These are phyloP conservation scores for Alligator mississippiensis DNA, from an alignment of 2,113 vertebrate species.

Conservation along the genomic window DNA sequence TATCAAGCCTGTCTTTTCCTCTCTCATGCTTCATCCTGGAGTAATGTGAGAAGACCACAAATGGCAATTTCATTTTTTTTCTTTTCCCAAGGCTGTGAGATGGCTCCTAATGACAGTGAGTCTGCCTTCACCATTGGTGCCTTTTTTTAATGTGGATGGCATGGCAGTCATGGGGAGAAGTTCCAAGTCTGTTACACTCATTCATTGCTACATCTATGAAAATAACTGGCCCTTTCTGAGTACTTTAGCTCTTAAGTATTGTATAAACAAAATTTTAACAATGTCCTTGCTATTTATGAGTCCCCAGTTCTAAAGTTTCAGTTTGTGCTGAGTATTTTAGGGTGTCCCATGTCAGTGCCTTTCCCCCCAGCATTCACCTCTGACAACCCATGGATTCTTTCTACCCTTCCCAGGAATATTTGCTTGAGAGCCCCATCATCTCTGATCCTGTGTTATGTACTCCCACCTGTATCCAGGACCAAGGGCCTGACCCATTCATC, in stretches of 20 bases:
- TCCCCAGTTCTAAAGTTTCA: background rate
- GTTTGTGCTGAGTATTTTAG: background rate
- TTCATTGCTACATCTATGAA: background rate
- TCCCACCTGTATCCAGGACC: background rate
- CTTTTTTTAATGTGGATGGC: too few relatives aligned
- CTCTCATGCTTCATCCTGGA: background rate
- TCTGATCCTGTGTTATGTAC: background rate
- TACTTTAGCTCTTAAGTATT: background rate
- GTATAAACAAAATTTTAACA: background rate
- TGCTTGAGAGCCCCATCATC: fast-evolving
- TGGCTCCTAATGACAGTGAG: background rate
- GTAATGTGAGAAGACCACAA: background rate
- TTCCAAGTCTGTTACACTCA: background rate
- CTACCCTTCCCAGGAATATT: background rate
- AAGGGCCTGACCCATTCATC: background rate
- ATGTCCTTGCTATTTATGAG: background rate
- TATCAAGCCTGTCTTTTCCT: background rate
- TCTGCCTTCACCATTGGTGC: background rate
- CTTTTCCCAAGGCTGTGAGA: background rate
- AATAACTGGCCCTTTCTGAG: background rate
- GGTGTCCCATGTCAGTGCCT: background rate
- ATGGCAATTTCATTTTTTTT: background rate
- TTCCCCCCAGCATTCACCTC: background rate
- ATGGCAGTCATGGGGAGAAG: background rate
- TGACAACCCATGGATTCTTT: background rate